These are phyloP conservation scores for Leucania comma DNA, from an alignment of 2,888 invertebrate genomes.

Conservation along the genomic window DNA sequence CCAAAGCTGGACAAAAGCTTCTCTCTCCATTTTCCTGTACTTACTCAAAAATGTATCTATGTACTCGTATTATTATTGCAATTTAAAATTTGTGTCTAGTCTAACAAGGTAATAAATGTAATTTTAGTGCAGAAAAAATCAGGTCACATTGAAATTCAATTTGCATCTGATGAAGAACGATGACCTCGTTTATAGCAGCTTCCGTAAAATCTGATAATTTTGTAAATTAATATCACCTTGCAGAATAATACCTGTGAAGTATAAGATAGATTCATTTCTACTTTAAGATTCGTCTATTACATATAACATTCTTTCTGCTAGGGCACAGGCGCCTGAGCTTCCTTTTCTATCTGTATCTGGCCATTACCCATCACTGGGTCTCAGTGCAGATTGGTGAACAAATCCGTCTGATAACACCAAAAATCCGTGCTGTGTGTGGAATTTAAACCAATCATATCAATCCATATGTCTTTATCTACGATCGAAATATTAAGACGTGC, in stretches of 20 bases:
- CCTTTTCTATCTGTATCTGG: background rate
- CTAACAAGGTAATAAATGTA: background rate
- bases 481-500: background rate
- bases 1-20: background rate
- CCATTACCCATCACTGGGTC: background rate
- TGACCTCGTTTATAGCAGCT: constrained; percentile 4
- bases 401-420: background rate
- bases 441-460: background rate
- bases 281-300: background rate
- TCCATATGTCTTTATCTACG: too few species aligned
- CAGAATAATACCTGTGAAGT: background rate
- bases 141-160: constrained; percentile 16
- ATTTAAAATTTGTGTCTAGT: background rate
- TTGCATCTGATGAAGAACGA: constrained; percentile 9
- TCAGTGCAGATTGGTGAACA: background rate
- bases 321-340: background rate
- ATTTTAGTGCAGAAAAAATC: constrained; percentile 6
- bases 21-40: background rate
- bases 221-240: background rate
- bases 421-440: background rate
- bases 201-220: background rate
- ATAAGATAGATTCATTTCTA: background rate
- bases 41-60: background rate
- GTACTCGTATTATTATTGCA: background rate
- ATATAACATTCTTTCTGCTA: background rate